phyloP scores from a whole-genome alignment of 2,113 vertebrate species.

The Callionymus lyra region DNA sequence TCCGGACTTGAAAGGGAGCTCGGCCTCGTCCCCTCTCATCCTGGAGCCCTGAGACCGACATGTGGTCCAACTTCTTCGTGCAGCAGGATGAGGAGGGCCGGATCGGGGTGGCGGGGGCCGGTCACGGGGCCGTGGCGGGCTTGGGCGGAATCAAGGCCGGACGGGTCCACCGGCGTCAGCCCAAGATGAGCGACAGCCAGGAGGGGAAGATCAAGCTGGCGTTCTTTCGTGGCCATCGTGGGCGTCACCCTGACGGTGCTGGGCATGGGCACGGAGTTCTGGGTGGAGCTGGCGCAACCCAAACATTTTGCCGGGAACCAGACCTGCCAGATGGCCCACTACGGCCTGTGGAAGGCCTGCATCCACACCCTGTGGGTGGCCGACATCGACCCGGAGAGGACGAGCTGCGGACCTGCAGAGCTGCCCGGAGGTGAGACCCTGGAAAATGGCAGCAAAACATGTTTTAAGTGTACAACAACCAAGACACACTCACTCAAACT shows the following conservation, averaged over 20 bases:
- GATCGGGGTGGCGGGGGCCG: conserved; percentile 41
- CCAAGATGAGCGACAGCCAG: conserved; percentile 71
- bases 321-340: conserved; percentile 76
- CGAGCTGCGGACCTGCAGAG: conserved; percentile 75
- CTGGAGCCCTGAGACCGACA: neutral
- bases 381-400: conserved; percentile 69
- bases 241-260: conserved; percentile 75
- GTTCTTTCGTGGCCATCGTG: conserved; percentile 69
- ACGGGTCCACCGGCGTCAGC: conserved; percentile 46
- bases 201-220: conserved; percentile 79
- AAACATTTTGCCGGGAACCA: conserved; percentile 68
- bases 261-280: conserved; percentile 84
- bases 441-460: neutral
- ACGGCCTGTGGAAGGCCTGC: conserved; percentile 84
- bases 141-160: conserved; percentile 37
- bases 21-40: neutral
- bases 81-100: conserved; percentile 72
- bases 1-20: conserved; percentile 1
- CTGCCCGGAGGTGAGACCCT: conserved; percentile 77
- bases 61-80: conserved; percentile 85
- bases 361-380: conserved; percentile 73
- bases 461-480: no score
- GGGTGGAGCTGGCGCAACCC: conserved; percentile 78
- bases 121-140: conserved; percentile 21
- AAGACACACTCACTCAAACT: no score